Evolutionary conservation across 2,797 vertebrate genomes (phyloP).

Genomic region (Forpus xanthops): DNA sequence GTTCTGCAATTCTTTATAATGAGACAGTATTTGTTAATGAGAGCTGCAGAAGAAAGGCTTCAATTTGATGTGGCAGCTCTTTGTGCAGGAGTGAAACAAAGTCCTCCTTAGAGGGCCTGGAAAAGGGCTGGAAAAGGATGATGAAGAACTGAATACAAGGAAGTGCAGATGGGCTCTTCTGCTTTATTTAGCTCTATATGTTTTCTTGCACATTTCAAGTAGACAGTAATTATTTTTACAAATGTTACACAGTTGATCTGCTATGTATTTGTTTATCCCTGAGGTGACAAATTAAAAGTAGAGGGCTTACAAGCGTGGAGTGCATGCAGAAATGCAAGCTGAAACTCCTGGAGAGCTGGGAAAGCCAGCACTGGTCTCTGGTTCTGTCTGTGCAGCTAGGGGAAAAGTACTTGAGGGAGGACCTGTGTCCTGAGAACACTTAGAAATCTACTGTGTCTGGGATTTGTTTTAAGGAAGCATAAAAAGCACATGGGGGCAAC

Average conservation of each 20-base stretch:
- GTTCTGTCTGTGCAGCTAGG: background rate
- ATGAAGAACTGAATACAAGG: background rate
- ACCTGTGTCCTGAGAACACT: background rate
- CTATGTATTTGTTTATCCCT: background rate
- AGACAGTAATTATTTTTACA: background rate
- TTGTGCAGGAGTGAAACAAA: background rate
- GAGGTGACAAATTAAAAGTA: background rate
- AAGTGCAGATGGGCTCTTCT: background rate
- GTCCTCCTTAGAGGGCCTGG: background rate
- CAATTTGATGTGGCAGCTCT: background rate
- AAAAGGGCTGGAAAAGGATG: background rate
- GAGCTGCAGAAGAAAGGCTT: background rate
- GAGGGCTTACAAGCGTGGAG: background rate
- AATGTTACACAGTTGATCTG: rapidly evolving
- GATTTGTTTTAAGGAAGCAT: background rate
- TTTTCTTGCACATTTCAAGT: background rate
- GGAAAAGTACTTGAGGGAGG: background rate
- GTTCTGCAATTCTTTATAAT: background rate
- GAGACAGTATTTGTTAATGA: background rate
- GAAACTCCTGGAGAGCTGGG: background rate
- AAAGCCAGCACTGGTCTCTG: background rate
- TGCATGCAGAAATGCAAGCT: background rate
- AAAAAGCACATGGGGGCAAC: background rate
- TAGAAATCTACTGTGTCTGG: background rate
- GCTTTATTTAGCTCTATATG: background rate